phyloP scores from a whole-genome alignment of 2,113 vertebrate genomes.

The Larimichthys crocea region DNA sequence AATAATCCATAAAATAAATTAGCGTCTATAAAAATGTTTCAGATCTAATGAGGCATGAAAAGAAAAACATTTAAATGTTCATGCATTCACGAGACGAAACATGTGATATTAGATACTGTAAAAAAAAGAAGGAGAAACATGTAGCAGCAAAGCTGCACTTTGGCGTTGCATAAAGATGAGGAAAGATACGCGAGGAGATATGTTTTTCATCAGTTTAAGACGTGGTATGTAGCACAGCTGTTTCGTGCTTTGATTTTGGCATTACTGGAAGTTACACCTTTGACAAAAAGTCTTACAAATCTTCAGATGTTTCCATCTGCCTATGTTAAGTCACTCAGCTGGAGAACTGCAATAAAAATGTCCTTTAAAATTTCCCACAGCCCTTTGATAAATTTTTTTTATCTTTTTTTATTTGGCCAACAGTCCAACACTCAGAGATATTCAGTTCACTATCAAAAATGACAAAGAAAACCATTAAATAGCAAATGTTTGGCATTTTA shows the following conservation, averaged over 20 bases:
- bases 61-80: neutral
- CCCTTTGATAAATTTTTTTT: too few relatives aligned
- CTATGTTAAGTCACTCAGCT: neutral
- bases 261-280: conserved; percentile 4
- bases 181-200: neutral
- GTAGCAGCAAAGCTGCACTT: neutral
- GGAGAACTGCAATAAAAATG: neutral
- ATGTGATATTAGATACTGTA: neutral
- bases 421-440: too few relatives aligned
- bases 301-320: neutral
- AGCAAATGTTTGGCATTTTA: neutral
- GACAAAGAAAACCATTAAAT: neutral
- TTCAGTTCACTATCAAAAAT: neutral
- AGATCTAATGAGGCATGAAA: conserved; percentile 1
- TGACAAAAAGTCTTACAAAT: neutral
- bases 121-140: neutral
- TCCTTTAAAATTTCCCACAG: too few relatives aligned
- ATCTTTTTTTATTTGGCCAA: too few relatives aligned
- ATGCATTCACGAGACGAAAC: neutral
- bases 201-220: neutral
- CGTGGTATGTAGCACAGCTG: neutral
- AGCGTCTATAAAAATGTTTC: neutral
- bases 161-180: neutral
- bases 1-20: neutral
- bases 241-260: neutral